Evolutionary conservation across 2,888 invertebrate genomes (phyloP).

Genomic region (Dicyrtomina minuta): DNA sequence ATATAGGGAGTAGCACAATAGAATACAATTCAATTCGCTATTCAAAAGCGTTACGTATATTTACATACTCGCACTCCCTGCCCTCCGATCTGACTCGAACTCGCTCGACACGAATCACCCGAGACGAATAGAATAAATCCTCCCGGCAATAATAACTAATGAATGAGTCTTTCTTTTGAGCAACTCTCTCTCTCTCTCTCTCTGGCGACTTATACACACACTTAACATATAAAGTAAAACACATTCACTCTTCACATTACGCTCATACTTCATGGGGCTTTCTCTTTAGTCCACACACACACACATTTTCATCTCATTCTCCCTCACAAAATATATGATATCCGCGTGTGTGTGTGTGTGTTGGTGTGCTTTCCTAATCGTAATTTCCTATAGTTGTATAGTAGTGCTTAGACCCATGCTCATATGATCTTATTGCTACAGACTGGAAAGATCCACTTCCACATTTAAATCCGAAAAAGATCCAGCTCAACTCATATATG

Average conservation of each 20-base stretch:
- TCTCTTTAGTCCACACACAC: neutral
- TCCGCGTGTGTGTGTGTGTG: too few species aligned
- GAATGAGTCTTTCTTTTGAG: conserved; percentile 21
- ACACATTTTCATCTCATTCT: neutral
- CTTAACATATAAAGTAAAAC: neutral
- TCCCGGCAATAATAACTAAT: conserved; percentile 50
- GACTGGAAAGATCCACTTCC: too few species aligned
- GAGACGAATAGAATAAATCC: conserved; percentile 49
- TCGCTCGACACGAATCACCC: conserved; percentile 37
- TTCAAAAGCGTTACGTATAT: too few species aligned
- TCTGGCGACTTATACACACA: too few species aligned
- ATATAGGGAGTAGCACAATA: neutral
- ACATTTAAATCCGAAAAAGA: too few species aligned
- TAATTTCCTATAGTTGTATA: too few species aligned
- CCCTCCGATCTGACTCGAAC: conserved; percentile 13
- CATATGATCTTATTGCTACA: neutral
- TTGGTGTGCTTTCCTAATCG: too few species aligned
- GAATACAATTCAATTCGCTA: too few species aligned
- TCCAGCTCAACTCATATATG: too few species aligned
- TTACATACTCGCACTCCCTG: neutral
- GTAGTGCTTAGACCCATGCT: too few species aligned
- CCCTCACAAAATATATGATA: neutral
- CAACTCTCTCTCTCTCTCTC: conserved; percentile 15
- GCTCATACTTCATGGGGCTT: too few species aligned
- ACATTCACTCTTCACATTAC: neutral